Evolutionary conservation across 2,888 invertebrate species (phyloP).

Genomic region (Encarsia formosa): DNA sequence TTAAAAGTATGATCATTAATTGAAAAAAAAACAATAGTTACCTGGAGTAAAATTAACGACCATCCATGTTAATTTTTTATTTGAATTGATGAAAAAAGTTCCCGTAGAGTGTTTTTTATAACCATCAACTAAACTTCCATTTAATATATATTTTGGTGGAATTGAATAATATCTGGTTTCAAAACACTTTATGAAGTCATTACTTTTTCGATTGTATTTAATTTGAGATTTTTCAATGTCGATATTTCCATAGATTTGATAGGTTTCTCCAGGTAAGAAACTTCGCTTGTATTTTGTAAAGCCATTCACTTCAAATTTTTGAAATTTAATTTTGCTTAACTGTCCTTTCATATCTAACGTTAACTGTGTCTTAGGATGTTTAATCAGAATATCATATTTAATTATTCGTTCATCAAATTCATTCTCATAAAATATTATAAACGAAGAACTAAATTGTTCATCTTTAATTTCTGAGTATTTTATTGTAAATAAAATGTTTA

Average conservation of each 20-base stretch:
- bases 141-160: slow-evolving; percentile 57
- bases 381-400: not conserved
- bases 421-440: not conserved
- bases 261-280: slow-evolving; percentile 55
- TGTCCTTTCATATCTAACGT: not conserved
- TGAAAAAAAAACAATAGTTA: too few relatives aligned
- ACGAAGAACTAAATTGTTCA: not conserved
- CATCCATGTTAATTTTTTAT: slow-evolving; percentile 60
- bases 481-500: not conserved
- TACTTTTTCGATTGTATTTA: slow-evolving; percentile 56
- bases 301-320: slow-evolving; percentile 41
- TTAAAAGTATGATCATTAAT: too few relatives aligned
- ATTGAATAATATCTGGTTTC: slow-evolving; percentile 54
- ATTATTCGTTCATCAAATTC: not conserved
- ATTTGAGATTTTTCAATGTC: slow-evolving; percentile 59
- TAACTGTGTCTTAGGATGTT: not conserved
- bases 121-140: slow-evolving; percentile 58
- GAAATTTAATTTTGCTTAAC: not conserved
- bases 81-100: slow-evolving; percentile 57
- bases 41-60: slow-evolving; percentile 67
- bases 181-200: slow-evolving; percentile 54
- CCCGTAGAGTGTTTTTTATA: slow-evolving; percentile 60
- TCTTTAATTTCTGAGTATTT: not conserved
- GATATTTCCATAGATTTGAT: slow-evolving; percentile 56
- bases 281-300: slow-evolving; percentile 57